Evolutionary conservation across 2,797 vertebrate species (phyloP).

Genomic region (Tragelaphus eurycerus): DNA sequence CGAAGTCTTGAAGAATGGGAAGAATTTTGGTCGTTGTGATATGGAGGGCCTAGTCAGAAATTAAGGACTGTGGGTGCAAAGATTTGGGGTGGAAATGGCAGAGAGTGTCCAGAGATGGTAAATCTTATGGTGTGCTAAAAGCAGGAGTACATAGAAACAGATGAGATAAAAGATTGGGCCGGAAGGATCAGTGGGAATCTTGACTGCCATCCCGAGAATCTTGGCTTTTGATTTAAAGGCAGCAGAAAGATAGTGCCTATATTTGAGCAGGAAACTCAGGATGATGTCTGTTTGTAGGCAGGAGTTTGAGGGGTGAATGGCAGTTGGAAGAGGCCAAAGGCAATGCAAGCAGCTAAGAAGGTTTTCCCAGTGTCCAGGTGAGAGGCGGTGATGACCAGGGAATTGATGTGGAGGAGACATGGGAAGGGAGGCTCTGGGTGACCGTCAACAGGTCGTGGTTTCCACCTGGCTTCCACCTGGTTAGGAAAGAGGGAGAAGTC

Average conservation of each 20-base stretch:
- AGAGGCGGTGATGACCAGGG: background rate
- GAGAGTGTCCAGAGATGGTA: background rate
- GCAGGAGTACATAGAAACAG: background rate
- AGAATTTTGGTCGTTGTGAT: background rate
- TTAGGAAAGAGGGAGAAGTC: background rate
- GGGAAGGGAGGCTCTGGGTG: background rate
- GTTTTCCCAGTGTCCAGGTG: background rate
- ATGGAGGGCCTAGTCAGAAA: background rate
- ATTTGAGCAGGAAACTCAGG: background rate
- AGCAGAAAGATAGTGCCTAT: background rate
- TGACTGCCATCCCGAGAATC: background rate
- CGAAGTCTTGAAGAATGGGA: background rate
- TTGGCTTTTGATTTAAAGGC: background rate
- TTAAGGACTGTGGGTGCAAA: background rate
- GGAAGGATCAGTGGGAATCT: background rate
- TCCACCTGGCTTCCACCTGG: background rate
- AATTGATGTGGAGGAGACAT: background rate
- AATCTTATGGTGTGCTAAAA: background rate
- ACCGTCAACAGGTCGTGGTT: fast-evolving
- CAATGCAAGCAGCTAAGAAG: background rate
- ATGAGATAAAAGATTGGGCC: background rate
- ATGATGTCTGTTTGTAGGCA: background rate
- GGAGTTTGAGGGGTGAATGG: background rate
- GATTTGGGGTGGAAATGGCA: background rate
- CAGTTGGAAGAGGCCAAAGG: background rate